Base-by-base conservation (phyloP, 1,140 invertebrate genomes). In the Druon quercuslanigerum region DNA sequence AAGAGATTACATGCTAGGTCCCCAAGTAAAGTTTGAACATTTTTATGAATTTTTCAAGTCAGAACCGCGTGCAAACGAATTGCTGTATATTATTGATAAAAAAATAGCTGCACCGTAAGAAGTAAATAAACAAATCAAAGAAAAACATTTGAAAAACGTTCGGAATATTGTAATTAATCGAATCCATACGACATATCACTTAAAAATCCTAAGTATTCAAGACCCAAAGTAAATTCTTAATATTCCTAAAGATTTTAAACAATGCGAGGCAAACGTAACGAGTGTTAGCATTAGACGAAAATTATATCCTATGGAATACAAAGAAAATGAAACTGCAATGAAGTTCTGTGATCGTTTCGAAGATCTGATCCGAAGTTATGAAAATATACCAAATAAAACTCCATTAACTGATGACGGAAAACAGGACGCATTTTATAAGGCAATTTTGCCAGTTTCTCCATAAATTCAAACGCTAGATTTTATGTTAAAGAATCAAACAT, bases 21-120 rank as follows among this genome's bases (percentile, higher is more conserved):
- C 60, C 11, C 19, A 75, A 70, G 73, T 57, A 13, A 82, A 79
- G 66, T 82, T 66, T 71, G 77, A 82, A 79, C 66, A 79, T 56
- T 82, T 82, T 51, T 75, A n/a, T 19, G 80, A 82, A 46, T 77
- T 72, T 19, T 77, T 79, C 16, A 72, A 33, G 19, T 82, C 80
- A 2, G 75, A 82, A 56, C 60, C 79, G 12, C 13, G 75, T 17
- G 16, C 57, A 13, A 74, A 25, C 13, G 75, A 82, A 50, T 79
- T 82, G 33, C 40, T 82, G 14, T 57, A 81, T 51, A 51, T 78
- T n/a, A 81, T 81, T 33, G 72, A 17, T 14, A n/a, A 3, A 33
- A 50, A 14, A 19, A 25, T 57, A 71, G n/a, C 40, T 17, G 40
- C 25, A 51, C 71, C 72, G 11, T 19, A 78, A 72, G 16, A 50